Base-by-base conservation (phyloP, 2,888 invertebrate genomes). In the Clunio marinus region DNA sequence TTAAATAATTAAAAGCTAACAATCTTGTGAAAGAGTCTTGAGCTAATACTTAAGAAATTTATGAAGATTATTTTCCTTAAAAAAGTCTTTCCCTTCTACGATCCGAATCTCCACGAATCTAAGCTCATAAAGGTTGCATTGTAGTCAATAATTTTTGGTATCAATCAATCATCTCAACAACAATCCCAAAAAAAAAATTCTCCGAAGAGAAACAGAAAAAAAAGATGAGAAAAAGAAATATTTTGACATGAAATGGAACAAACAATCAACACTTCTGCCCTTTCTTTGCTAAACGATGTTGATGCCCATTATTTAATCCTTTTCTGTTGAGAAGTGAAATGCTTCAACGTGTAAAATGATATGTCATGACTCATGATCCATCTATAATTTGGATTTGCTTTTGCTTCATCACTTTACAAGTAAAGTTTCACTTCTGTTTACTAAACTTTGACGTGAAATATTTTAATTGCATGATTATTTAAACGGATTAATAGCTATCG, bases 171-270 rank as follows among this genome's bases (percentile, higher is more conserved):
- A 60, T n/a, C 15, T 17, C 32, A 15, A 24, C 32, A 58, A 32
- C n/a, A 15, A 32, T n/a, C 20, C 60, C 37, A 13, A 55, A 3
- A 59, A 32, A 20, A 28, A 35, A 37, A 22, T 7, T 8, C 2
- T 20, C 28, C 28, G 15, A 58, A 28, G 28, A 28, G 32, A 58
- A 35, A 10, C 4, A 55, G 24, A 57, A 24, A 37, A 37, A 60
- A 37, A 60, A 8, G 20, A 51, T 51, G 51, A 20, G 17, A 37
- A 22, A 46, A 45, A 63, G n/a, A 45, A 63, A 63, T 63, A 63
- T 63, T 63, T 63, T 63, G 63, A 63, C 63, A 63, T 63, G 63
- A 63, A 63, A 63, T 63, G 63, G 63, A 63, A 63, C 63, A 63
- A 63, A 63, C 63, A 63, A 63, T 63, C 63, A 63, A 63, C 63